Evolutionary conservation across 2,113 vertebrate species (phyloP).

Genomic region (Diadophis punctatus): DNA sequence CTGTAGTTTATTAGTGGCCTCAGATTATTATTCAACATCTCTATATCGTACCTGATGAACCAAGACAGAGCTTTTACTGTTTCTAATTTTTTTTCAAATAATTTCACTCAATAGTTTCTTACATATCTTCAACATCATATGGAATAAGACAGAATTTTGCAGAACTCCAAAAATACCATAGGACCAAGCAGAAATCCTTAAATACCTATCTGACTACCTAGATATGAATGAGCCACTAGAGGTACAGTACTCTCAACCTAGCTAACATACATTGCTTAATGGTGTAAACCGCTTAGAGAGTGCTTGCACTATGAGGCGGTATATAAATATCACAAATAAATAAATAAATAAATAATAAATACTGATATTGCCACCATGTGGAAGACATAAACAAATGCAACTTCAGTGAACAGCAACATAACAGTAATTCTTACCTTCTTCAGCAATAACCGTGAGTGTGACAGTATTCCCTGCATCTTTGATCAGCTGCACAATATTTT

Average conservation of each 20-base stretch:
- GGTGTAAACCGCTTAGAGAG: too few species aligned
- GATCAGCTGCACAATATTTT: slow-evolving; percentile 95
- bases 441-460: slow-evolving; percentile 89
- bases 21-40: neutral
- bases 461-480: slow-evolving; percentile 90
- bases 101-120: neutral
- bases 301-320: too few species aligned
- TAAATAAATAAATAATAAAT: too few species aligned
- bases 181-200: neutral
- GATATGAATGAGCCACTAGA: neutral
- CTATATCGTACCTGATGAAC: neutral
- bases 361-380: neutral
- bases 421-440: slow-evolving; percentile 78
- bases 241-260: neutral
- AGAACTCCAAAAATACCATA: neutral
- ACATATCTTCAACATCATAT: neutral
- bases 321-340: too few species aligned
- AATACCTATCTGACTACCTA: neutral
- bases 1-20: neutral
- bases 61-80: neutral
- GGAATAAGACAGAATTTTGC: neutral
- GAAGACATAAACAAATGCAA: rapidly evolving
- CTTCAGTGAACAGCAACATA: neutral
- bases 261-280: too few species aligned
- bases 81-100: neutral